Evolutionary conservation across 2,888 invertebrate species (phyloP).

Genomic region (Labia minor): DNA sequence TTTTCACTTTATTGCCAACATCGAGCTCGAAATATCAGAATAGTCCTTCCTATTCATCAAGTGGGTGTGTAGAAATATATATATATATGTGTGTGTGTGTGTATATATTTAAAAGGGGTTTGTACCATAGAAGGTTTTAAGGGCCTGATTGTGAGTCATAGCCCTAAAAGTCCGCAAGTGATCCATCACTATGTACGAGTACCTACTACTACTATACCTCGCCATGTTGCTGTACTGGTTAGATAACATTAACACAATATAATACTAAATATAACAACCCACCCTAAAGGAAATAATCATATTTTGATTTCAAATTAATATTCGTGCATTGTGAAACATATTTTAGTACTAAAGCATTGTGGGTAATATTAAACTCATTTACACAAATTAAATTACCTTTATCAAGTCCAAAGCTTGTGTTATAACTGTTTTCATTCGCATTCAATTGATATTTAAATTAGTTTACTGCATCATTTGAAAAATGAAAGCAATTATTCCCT

Average conservation of each 20-base stretch:
- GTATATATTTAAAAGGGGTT: too few species aligned
- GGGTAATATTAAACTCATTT: slow-evolving; percentile 5
- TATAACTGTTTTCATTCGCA: slow-evolving; percentile 13
- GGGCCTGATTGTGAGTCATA: not conserved
- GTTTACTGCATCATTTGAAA: slow-evolving; percentile 4
- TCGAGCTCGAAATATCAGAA: not conserved
- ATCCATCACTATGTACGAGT: not conserved
- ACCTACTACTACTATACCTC: not conserved
- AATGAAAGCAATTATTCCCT: not conserved
- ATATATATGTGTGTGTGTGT: too few species aligned
- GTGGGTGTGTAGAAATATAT: not conserved
- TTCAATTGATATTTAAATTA: slow-evolving; percentile 13
- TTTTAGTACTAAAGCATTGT: slow-evolving; percentile 8
- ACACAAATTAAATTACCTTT: slow-evolving; percentile 13
- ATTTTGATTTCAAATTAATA: slow-evolving; percentile 13
- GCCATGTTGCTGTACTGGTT: not conserved
- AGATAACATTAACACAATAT: slow-evolving; percentile 2
- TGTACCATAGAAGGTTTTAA: not conserved
- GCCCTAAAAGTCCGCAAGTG: not conserved
- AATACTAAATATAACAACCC: not conserved
- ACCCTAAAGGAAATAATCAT: not conserved
- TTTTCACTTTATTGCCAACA: slow-evolving; percentile 1
- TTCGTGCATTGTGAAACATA: not conserved
- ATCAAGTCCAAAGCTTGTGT: slow-evolving; percentile 7
- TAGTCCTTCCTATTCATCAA: not conserved